Evolutionary conservation across 2,113 vertebrate species (phyloP).

Genomic region (Atherinomorus stipes): DNA sequence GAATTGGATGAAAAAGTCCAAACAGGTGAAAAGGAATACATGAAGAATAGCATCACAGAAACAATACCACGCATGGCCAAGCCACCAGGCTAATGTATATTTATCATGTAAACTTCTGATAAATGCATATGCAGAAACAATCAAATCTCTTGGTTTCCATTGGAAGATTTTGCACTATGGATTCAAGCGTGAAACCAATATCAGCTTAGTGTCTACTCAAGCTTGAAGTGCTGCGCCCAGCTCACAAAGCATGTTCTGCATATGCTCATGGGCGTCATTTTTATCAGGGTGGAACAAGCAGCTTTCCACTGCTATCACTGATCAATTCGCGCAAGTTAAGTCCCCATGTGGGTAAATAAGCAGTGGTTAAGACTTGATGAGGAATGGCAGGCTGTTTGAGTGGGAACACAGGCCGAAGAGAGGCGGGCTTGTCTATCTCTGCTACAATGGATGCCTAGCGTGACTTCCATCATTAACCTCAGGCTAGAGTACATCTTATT

Average conservation of each 20-base stretch:
- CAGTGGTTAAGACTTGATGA: conserved; percentile 73
- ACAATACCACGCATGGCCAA: conserved; percentile 78
- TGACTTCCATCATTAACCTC: conserved; percentile 57
- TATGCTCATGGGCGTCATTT: conserved; percentile 75
- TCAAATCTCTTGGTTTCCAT: conserved; percentile 76
- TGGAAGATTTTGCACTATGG: conserved; percentile 70
- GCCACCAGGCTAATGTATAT: conserved; percentile 76
- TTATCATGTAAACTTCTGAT: conserved; percentile 84
- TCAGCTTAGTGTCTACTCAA: conserved; percentile 84
- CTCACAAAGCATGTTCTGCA: conserved; percentile 81
- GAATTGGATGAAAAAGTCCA: conserved; percentile 76
- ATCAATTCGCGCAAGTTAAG: conserved; percentile 70
- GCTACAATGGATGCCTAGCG: conserved; percentile 19
- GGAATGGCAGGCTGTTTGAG: conserved; percentile 68
- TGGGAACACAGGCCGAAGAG: conserved; percentile 27
- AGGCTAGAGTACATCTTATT: conserved; percentile 21
- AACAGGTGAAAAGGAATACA: conserved; percentile 72
- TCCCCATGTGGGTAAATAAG: conserved; percentile 75
- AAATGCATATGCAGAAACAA: conserved; percentile 85
- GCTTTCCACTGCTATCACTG: conserved; percentile 71
- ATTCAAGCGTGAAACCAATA: conserved; percentile 84
- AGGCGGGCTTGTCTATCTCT: conserved; percentile 56
- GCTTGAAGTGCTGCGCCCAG: conserved; percentile 76
- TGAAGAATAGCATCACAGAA: conserved; percentile 62
- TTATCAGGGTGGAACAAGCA: conserved; percentile 78